These are phyloP conservation scores for Drosophila eugracilis DNA, from an alignment of 1,140 invertebrate species.

Conservation along the genomic window DNA sequence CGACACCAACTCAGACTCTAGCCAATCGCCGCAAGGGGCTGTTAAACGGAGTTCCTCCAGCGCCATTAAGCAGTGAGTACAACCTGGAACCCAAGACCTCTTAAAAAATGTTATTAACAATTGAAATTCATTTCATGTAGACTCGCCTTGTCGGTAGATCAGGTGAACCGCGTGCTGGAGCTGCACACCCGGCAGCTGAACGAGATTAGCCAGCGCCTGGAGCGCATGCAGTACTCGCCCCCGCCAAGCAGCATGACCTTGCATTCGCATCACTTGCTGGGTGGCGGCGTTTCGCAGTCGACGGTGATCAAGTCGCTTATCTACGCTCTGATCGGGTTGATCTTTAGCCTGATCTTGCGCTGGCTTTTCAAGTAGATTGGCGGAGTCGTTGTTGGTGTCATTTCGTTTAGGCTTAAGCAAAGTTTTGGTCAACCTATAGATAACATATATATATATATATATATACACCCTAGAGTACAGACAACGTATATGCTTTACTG, in stretches of 20 bases:
- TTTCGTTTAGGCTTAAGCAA: conserved; percentile 58
- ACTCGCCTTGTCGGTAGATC: conserved; percentile 62
- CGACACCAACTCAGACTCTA: conserved; percentile 80
- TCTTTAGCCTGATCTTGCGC: conserved; percentile 56
- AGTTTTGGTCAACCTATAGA: conserved; percentile 60
- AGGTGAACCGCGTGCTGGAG: conserved; percentile 68
- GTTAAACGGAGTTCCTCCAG: conserved; percentile 52
- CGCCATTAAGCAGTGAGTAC: conserved; percentile 61
- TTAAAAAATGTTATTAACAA: neutral
- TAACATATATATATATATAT: conserved; percentile 48
- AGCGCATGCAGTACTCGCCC: conserved; percentile 76
- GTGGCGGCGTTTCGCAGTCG: conserved; percentile 50
- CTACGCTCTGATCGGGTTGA: conserved; percentile 62
- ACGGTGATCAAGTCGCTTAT: conserved; percentile 60
- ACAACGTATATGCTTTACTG: conserved; percentile 39
- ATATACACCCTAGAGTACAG: conserved; percentile 38
- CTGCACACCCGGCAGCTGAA: conserved; percentile 69
- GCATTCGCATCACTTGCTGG: conserved; percentile 34
- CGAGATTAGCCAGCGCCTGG: conserved; percentile 64
- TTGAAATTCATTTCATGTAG: conserved; percentile 27
- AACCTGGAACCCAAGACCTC: neutral
- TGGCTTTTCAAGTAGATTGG: conserved; percentile 69
- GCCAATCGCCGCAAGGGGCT: conserved; percentile 70
- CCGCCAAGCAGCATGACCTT: conserved; percentile 7
- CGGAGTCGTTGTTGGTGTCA: conserved; percentile 37